phyloP scores from a whole-genome alignment of 2,113 vertebrate species.

The Phyllostomus hastatus region DNA sequence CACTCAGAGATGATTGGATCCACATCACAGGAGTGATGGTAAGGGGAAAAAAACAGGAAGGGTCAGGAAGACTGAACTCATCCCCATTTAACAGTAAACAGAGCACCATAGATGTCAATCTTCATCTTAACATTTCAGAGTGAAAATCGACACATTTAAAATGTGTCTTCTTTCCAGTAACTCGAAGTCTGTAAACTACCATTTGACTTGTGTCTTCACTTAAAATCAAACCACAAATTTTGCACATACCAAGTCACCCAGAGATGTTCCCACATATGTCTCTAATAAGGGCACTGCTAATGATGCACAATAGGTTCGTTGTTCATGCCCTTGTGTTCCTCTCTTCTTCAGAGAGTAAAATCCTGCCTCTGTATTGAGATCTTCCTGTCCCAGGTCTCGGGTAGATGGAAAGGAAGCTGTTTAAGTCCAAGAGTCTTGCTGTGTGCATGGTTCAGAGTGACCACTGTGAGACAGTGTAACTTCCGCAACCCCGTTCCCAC shows the following conservation, averaged over 20 bases:
- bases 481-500: not conserved
- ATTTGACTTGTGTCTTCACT: not conserved
- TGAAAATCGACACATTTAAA: not conserved
- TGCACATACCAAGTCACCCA: not conserved
- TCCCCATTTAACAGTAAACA: not conserved
- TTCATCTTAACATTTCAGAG: not conserved
- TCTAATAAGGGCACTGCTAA: not conserved
- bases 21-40: not conserved
- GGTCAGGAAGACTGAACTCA: not conserved
- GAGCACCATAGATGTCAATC: not conserved
- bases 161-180: not conserved
- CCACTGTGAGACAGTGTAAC: no score
- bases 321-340: not conserved
- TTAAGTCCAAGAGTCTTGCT: not conserved
- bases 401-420: not conserved
- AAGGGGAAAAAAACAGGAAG: not conserved
- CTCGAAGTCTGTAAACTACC: not conserved
- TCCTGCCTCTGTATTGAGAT: not conserved
- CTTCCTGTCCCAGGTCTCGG: not conserved
- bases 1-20: no score
- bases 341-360: not conserved
- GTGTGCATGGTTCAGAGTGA: not conserved
- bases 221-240: not conserved
- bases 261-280: not conserved
- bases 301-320: not conserved